These are phyloP conservation scores for Hippolais icterina DNA, from an alignment of 2,113 vertebrate genomes.

Conservation along the genomic window DNA sequence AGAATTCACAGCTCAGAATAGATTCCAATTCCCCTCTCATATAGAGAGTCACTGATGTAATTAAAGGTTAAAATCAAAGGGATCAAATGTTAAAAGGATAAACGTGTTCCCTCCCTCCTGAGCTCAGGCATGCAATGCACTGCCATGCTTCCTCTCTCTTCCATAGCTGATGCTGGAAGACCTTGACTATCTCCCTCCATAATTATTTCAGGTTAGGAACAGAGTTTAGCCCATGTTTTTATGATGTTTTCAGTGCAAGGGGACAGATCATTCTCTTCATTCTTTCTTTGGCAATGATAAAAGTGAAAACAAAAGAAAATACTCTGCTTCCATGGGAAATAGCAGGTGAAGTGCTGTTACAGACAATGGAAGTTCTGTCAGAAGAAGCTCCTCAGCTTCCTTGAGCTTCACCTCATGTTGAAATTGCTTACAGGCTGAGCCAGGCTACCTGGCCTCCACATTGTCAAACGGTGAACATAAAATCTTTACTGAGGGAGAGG, in stretches of 20 bases:
- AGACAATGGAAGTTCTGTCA: neutral
- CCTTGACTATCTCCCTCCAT: neutral
- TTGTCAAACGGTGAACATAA: neutral
- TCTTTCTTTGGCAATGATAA: neutral
- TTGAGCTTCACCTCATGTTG: neutral
- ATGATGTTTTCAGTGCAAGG: neutral
- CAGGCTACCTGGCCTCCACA: neutral
- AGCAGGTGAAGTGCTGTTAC: neutral
- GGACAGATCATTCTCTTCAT: neutral
- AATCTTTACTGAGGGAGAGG: slow-evolving; percentile 31
- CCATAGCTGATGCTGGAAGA: neutral
- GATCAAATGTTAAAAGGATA: slow-evolving; percentile 37
- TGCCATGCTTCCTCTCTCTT: neutral
- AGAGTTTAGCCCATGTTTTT: neutral
- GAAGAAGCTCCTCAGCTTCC: neutral
- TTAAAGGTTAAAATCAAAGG: slow-evolving; percentile 53
- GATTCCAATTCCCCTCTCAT: slow-evolving; percentile 16
- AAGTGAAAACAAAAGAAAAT: neutral
- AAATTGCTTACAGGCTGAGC: neutral
- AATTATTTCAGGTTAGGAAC: neutral
- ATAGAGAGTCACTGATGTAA: slow-evolving; percentile 16
- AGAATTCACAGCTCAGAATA: slow-evolving; percentile 33
- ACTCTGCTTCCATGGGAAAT: neutral
- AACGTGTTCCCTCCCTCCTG: neutral
- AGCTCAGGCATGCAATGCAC: neutral